These are phyloP conservation scores for Siniperca chuatsi DNA, from an alignment of 2,113 vertebrate species.

Conservation along the genomic window DNA sequence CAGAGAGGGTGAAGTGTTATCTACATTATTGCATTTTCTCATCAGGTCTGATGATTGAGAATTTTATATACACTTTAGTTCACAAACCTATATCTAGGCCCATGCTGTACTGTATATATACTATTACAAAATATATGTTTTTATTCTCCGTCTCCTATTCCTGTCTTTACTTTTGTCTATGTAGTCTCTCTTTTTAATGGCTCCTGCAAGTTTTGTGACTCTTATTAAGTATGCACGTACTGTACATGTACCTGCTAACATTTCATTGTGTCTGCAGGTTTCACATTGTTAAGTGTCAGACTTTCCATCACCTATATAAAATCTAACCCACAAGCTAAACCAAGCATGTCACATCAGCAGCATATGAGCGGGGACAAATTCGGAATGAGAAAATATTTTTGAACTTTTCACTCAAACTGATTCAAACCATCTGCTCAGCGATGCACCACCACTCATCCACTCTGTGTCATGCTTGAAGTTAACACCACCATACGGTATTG, in stretches of 20 bases:
- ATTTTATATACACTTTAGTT: background rate
- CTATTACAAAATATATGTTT: background rate
- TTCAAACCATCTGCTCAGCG: background rate
- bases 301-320: background rate
- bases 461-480: background rate
- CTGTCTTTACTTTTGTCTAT: background rate
- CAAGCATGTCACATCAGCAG: background rate
- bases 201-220: too few species aligned
- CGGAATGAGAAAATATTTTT: background rate
- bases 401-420: background rate
- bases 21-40: background rate
- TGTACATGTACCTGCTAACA: background rate
- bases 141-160: background rate
- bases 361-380: background rate
- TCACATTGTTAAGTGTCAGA: too few species aligned
- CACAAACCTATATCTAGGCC: too few species aligned
- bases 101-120: background rate
- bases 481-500: background rate
- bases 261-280: background rate
- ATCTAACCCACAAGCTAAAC: background rate
- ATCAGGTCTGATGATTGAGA: background rate
- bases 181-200: background rate
- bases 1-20: background rate
- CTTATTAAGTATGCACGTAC: background rate
- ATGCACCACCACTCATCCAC: background rate